Percentiles rank a stretch among this genome's conserved stretches.
Evolutionary conservation across 2,797 vertebrate species (phyloP).

Genomic region (Falco columbarius): DNA sequence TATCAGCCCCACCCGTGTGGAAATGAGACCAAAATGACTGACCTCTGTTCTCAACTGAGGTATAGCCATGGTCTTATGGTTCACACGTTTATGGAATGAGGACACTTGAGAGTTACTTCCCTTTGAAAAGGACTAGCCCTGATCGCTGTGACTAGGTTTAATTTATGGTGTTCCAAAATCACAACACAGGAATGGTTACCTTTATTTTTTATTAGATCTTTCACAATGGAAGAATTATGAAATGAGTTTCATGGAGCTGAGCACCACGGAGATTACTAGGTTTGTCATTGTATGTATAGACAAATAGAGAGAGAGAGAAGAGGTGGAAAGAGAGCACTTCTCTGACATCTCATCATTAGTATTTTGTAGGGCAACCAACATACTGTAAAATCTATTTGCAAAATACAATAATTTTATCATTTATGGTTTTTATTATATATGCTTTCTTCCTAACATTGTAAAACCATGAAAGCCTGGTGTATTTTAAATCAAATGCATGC

Average conservation of each 20-base stretch:
- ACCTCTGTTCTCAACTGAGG: neutral
- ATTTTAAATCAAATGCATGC: constrained; percentile 19
- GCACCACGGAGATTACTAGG: constrained; percentile 24
- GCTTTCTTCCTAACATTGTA: constrained; percentile 28
- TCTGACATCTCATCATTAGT: constrained; percentile 40
- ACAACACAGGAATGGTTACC: neutral
- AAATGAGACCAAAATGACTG: constrained; percentile 24
- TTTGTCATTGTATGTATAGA: neutral
- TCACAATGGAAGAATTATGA: constrained; percentile 38
- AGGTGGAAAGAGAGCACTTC: neutral
- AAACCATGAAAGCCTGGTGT: constrained; percentile 5
- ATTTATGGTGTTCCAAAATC: constrained; percentile 4
- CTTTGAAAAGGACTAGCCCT: constrained; percentile 52
- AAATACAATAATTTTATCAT: constrained; percentile 52
- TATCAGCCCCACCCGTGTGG: neutral
- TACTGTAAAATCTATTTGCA: constrained; percentile 42
- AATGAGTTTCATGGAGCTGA: constrained; percentile 49
- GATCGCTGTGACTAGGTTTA: constrained; percentile 3
- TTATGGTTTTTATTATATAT: constrained; percentile 41
- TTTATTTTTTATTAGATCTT: constrained; percentile 38
- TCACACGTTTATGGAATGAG: constrained; percentile 11
- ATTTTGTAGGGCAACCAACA: constrained; percentile 55
- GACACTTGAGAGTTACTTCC: constrained; percentile 10
- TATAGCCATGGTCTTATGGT: constrained; percentile 9
- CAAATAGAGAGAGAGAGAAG: neutral